phyloP scores from a whole-genome alignment of 2,797 vertebrate species.

The Falco biarmicus region DNA sequence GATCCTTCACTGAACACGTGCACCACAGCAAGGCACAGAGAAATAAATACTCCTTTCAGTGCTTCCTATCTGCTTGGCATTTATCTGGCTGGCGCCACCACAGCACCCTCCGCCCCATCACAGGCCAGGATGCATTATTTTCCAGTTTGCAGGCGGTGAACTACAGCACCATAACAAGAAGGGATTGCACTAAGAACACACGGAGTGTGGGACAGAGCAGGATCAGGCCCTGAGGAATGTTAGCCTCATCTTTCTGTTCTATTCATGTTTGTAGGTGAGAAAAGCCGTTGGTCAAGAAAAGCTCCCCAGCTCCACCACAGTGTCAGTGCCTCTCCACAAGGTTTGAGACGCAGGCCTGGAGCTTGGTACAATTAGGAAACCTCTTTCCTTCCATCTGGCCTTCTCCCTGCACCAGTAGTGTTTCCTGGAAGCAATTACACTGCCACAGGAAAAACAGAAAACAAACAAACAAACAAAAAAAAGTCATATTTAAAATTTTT shows the following conservation, averaged over 20 bases:
- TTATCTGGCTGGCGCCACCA: not conserved
- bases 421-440: not conserved
- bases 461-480: not conserved
- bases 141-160: not conserved
- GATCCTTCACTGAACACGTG: not conserved
- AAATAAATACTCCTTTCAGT: not conserved
- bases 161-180: accelerated
- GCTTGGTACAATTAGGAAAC: not conserved
- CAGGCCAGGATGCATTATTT: not conserved
- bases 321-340: not conserved
- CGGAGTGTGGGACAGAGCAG: accelerated
- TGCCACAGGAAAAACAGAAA: not conserved
- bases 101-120: not conserved
- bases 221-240: not conserved
- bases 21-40: not conserved
- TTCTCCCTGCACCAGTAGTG: not conserved
- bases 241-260: not conserved
- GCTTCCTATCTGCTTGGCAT: not conserved
- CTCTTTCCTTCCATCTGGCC: not conserved
- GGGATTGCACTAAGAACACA: not conserved
- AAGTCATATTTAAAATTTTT: not conserved
- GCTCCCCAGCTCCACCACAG: not conserved
- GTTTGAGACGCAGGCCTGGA: not conserved
- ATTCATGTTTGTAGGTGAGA: not conserved
- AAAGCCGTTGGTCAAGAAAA: not conserved